Base-by-base conservation (phyloP, 1,140 invertebrate species). In the Probaryconus sp. region DNA sequence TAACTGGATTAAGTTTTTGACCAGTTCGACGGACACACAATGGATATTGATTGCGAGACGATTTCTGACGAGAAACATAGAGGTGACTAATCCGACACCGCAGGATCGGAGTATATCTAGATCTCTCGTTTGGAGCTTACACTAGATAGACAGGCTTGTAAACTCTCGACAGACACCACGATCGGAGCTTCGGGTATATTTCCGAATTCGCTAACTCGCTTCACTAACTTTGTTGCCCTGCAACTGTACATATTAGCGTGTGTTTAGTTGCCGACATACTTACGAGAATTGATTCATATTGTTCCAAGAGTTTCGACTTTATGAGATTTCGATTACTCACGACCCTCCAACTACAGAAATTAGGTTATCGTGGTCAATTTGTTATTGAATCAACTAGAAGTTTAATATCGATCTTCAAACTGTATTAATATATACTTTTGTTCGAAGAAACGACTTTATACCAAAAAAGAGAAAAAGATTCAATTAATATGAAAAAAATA, bases 1-100 rank as follows among this genome's bases (percentile, higher is more conserved):
- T 76, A 76, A 76, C 73, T 63, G 67, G 73, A 76, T 76, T 71
- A 76, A 71, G 73, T 67, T 76, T 76, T 76, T 68, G 61, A 71
- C 61, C 61, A 51, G 48, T 56, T 48, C 61, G 48, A 33, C 45
- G 33, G 26, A 17, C 20, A n/a, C n/a, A 71, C 73, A 76, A 76
- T 76, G 47, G 55, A 68, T 76, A 76, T 76, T 76, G 73, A 76
- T 76, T 76, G 73, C 67, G 48, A n/a, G 67, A 14, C 56, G 73
- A 70, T 76, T 63, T 13, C 35, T 61, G 61, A 63, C 67, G 60
- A 43, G 48, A 61, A 67, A 35, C 67, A 47, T 31, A 68, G 68
- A 63, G 72, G 70, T 75, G 70, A 68, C 76, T 80, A 80, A 78
- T 80, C 76, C 55, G 47, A 55, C 69, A 72, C 45, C 53, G 42